phyloP scores from a whole-genome alignment of 2,888 invertebrate genomes.

The Tenthredo amoena region DNA sequence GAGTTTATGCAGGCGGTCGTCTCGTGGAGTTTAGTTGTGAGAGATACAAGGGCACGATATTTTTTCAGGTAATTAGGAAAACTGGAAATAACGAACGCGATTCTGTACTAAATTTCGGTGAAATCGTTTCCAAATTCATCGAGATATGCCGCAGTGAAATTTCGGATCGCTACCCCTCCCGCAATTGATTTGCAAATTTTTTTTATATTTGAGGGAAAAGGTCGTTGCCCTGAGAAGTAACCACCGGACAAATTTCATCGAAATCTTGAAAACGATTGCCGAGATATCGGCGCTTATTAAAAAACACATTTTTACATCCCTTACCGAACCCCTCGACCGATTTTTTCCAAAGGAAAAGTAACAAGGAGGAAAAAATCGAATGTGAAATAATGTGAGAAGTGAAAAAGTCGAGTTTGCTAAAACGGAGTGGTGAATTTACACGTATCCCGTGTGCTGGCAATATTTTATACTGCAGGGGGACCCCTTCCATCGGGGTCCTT shows the following conservation, averaged over 20 bases:
- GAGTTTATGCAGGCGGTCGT: neutral
- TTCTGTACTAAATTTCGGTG: no score
- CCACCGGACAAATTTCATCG: no score
- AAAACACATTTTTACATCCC: no score
- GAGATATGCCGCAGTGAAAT: no score
- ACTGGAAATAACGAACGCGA: neutral
- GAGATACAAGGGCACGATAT: neutral
- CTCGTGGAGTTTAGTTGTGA: no score
- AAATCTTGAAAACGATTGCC: no score
- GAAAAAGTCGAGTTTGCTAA: neutral
- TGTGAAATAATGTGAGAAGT: neutral
- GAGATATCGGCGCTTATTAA: no score
- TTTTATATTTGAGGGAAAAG: no score
- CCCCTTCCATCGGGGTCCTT: slow-evolving; percentile 36
- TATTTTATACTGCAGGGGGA: slow-evolving; percentile 24
- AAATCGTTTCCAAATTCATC: neutral
- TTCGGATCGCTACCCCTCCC: no score
- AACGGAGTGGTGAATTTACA: slow-evolving; percentile 24
- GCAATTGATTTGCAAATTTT: no score
- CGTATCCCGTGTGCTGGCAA: slow-evolving; percentile 18
- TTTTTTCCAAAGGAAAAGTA: neutral
- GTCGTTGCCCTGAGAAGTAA: no score
- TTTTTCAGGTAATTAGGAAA: neutral
- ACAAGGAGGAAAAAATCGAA: neutral
- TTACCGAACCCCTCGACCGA: no score